Conservation (phyloP, 2,888 invertebrate species). For the Chloroclystis v-ata region DNA sequence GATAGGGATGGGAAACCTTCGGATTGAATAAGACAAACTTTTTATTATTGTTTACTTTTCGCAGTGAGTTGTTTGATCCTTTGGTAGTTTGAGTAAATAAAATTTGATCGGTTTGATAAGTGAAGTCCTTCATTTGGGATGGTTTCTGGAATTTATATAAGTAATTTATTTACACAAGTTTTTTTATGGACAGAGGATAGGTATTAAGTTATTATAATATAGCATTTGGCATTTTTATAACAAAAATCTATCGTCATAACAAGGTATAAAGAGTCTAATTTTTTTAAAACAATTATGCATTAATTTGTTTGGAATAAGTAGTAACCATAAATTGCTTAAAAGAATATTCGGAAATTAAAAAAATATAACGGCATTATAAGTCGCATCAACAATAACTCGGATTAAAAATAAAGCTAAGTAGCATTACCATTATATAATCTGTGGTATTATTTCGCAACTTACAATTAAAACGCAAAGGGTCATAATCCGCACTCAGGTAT, state of each 20-base stretch:
- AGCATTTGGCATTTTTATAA: too few relatives aligned
- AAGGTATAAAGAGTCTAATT: too few relatives aligned
- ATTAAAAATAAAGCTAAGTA: constrained; percentile 5
- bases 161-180: neutral
- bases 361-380: neutral
- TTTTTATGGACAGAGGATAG: neutral
- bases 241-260: too few relatives aligned
- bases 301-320: too few relatives aligned
- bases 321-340: neutral
- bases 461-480: constrained; percentile 3
- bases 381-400: neutral
- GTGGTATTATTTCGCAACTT: constrained; percentile 5
- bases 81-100: constrained; percentile 26
- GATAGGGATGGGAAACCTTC: constrained; percentile 52
- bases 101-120: constrained; percentile 11
- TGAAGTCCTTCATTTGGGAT: neutral
- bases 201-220: too few relatives aligned
- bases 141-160: neutral
- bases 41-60: constrained; percentile 49
- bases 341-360: neutral
- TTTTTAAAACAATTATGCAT: too few relatives aligned
- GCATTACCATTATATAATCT: neutral
- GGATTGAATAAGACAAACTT: constrained; percentile 35
- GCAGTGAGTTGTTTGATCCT: constrained; percentile 48
- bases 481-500: constrained; percentile 11